phyloP scores from a whole-genome alignment of 2,888 invertebrate genomes.

The Clepsis dumicolana region DNA sequence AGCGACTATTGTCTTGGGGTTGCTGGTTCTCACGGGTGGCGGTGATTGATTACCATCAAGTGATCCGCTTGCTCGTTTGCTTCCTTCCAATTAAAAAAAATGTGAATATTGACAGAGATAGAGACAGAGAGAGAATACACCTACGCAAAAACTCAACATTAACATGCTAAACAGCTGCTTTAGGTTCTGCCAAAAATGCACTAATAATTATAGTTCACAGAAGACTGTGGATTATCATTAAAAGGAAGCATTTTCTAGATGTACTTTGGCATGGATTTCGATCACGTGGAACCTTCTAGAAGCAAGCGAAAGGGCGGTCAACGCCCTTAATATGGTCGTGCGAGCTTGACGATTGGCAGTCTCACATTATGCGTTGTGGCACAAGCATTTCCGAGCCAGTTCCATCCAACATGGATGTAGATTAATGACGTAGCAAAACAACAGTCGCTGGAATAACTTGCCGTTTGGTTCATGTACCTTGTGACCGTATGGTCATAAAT shows the following conservation, averaged over 20 bases:
- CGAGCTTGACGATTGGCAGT: neutral
- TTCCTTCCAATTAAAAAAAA: no score
- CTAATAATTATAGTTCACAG: no score
- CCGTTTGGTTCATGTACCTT: no score
- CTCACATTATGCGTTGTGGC: neutral
- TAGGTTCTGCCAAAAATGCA: neutral
- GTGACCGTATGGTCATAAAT: no score
- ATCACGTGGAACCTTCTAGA: slow-evolving; percentile 51
- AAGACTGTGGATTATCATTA: no score
- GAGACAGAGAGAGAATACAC: no score
- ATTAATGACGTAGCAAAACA: neutral
- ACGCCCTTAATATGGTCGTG: slow-evolving; percentile 46
- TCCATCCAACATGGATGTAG: neutral
- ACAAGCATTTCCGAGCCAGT: neutral
- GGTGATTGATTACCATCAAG: no score
- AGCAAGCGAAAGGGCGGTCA: slow-evolving; percentile 50
- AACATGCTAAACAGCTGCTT: neutral
- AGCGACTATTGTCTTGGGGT: no score
- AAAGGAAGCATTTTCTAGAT: neutral
- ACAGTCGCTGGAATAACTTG: neutral
- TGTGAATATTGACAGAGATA: no score
- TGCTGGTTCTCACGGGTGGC: no score
- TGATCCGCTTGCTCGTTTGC: no score
- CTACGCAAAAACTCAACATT: neutral
- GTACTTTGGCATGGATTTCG: neutral